These are phyloP conservation scores for Megalurothrips usitatus DNA, from an alignment of 2,888 invertebrate species.

Conservation along the genomic window DNA sequence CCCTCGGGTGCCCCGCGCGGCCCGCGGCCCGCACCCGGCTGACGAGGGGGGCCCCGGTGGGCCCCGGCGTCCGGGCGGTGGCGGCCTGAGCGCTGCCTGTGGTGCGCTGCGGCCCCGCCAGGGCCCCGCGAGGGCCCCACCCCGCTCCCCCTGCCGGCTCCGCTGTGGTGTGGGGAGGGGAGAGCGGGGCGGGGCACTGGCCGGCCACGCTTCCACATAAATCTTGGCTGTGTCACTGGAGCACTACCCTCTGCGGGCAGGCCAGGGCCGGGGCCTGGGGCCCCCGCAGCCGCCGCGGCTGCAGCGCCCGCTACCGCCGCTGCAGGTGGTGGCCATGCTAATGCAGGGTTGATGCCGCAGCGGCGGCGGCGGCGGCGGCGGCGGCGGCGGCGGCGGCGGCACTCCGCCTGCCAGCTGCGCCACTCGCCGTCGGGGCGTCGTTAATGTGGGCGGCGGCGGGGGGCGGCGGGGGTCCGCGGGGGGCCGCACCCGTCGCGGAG, in stretches of 20 bases:
- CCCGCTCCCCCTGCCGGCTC: neutral
- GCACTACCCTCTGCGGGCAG: neutral
- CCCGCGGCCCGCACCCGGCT: neutral
- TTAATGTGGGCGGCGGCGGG: too few species aligned
- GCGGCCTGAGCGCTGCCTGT: too few species aligned
- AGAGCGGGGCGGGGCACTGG: neutral
- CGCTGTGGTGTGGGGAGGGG: too few species aligned
- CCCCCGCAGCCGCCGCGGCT: neutral
- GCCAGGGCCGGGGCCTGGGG: neutral
- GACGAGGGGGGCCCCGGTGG: too few species aligned
- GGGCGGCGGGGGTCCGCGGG: too few species aligned
- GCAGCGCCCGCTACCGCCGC: neutral
- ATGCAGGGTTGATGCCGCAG: slow-evolving; percentile 19
- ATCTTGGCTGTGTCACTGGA: slow-evolving; percentile 1
- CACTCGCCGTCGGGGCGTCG: neutral
- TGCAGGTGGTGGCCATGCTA: slow-evolving; percentile 19
- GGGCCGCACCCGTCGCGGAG: too few species aligned
- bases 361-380: neutral
- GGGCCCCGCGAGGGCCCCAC: neutral
- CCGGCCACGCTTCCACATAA: neutral
- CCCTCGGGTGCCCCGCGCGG: neutral
- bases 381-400: too few species aligned
- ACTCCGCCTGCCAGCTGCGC: neutral
- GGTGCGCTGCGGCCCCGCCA: too few species aligned
- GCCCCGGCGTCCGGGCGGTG: too few species aligned